Conservation (phyloP, 2,113 vertebrate species). For the Struthio camelus region DNA sequence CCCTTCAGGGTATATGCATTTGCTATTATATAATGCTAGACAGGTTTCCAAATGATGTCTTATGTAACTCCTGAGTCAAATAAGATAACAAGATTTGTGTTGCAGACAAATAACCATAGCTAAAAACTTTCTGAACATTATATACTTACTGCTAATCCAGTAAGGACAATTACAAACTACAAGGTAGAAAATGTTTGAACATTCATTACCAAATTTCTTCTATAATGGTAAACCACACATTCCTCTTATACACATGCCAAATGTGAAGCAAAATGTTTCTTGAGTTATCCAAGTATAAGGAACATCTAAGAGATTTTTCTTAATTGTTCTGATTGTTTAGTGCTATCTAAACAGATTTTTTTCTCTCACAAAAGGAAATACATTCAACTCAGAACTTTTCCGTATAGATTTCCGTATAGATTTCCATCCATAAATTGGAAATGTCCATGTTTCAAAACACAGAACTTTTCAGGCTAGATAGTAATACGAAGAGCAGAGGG, state of each 20-base stretch:
- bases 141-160: conserved; percentile 20
- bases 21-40: background rate
- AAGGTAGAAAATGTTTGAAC: background rate
- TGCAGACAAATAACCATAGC: background rate
- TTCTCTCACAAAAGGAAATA: background rate
- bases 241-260: conserved; percentile 11
- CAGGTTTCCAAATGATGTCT: background rate
- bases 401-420: too few relatives aligned
- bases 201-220: conserved; percentile 29
- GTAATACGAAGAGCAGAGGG: background rate
- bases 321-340: background rate
- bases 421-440: background rate
- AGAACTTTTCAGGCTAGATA: background rate
- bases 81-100: conserved; percentile 11
- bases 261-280: background rate
- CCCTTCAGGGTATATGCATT: background rate
- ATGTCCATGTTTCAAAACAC: background rate
- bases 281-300: background rate
- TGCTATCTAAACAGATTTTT: background rate
- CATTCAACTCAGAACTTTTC: background rate
- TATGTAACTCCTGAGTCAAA: background rate
- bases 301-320: background rate
- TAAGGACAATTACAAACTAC: background rate
- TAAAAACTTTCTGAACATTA: conserved; percentile 2
- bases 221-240: conserved; percentile 25